A percentile compares a stretch with the other conserved stretches of the same genome.
Conservation (phyloP, 2,888 invertebrate genomes). For the Drosophila emarginata region DNA sequence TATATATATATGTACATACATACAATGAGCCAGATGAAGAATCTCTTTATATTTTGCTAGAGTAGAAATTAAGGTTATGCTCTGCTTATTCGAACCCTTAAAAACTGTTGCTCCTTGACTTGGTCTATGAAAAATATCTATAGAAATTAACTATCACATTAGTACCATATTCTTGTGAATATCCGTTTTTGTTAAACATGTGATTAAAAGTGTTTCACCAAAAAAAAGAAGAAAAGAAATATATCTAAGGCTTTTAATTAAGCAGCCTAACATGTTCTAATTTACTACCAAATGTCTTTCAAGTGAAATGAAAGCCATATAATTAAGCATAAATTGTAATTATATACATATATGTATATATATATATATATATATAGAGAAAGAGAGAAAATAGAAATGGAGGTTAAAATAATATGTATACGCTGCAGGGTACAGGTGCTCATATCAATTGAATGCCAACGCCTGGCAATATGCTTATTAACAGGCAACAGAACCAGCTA, state of each 20-base stretch:
- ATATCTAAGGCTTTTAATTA: constrained; percentile 40
- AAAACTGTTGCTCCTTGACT: no score
- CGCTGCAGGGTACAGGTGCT: constrained; percentile 48
- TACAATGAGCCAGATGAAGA: no score
- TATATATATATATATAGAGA: no score
- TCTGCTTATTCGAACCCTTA: no score
- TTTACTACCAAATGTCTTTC: constrained; percentile 6
- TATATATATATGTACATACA: no score
- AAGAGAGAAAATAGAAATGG: constrained; percentile 41
- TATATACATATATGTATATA: constrained; percentile 14
- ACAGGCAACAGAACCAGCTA: constrained; percentile 12
- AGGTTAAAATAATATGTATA: constrained; percentile 40
- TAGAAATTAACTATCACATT: background rate
- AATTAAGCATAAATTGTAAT: constrained; percentile 41
- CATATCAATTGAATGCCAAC: constrained; percentile 68
- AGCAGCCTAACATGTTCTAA: constrained; percentile 27
- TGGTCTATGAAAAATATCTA: background rate
- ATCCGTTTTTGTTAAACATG: background rate
- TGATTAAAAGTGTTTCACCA: constrained; percentile 4
- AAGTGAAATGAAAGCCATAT: constrained; percentile 24
- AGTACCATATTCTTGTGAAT: background rate
- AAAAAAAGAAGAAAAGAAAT: background rate
- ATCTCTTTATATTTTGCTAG: no score
- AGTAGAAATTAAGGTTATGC: no score
- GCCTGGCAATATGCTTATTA: constrained; percentile 56